Evolutionary conservation across 2,113 vertebrate species (phyloP), one percentile per base, ranked within the genome.

Genomic region (Ceyx cyanopectus): DNA sequence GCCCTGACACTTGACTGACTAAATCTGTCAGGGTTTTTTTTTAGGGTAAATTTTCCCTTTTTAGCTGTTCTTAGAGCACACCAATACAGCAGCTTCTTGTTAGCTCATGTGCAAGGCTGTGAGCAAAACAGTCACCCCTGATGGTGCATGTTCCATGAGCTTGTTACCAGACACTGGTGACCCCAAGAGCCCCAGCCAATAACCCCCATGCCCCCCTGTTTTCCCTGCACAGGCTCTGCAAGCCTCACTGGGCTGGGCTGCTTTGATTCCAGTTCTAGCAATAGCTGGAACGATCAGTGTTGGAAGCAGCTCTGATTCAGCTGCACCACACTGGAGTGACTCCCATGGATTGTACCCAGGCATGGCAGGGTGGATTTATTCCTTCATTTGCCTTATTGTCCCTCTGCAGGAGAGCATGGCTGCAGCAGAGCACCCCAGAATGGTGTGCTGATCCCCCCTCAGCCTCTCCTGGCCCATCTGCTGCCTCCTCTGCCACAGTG

Each of bases 301-400:
- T 51, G 50, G 26, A 34, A 50, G 48, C 4, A 50, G 21, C 24
- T 65, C 30, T 2, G 30, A 56, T 18, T 43, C 21, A 6, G 1
- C 46, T 66, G 15, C 43, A 29, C 2, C 12, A 1, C 1, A 1
- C 40, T 30, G 53, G 18, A 22, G 54, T 18, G 19, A 3, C 40
- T 9, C 4, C 7, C 29, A 2, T 1, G 5, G 37, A 10, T 30
- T 0, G 22, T 14, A 12, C 5, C 10, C 53, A 62, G 79, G 26
- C 43, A 54, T 1, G 5, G 30, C 9, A 15, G 23, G 45, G 43
- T 32, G 15, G 45, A 45, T 20, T 14, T 12, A 63, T 67, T 20
- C 67, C 76, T 72, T 41, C 2, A 10, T 41, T 34, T 72, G 14
- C 58, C 48, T 12, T 19, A n/a, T 5, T 16, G 19, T 48, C 53